phyloP scores from a whole-genome alignment of 1,140 invertebrate genomes.

The Choristoneura fumiferana region DNA sequence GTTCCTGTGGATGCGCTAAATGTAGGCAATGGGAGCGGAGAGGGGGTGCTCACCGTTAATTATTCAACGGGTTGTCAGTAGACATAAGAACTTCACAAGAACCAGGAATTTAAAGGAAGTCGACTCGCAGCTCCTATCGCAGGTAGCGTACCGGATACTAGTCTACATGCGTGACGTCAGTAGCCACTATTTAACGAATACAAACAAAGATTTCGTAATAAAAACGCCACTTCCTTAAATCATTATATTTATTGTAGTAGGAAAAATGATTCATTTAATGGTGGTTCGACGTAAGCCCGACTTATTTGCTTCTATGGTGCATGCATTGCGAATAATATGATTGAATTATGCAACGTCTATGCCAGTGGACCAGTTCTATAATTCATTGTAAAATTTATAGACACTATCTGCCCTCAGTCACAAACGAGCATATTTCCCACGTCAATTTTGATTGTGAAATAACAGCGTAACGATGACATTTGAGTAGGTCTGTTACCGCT shows the following conservation, averaged over 20 bases:
- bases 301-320: conserved; percentile 6
- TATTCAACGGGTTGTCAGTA: conserved; percentile 10
- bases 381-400: conserved; percentile 73
- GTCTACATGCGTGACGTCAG: background rate
- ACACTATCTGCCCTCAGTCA: conserved; percentile 48
- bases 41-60: background rate
- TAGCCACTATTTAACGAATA: background rate
- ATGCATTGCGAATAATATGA: conserved; percentile 49
- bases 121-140: conserved; percentile 7
- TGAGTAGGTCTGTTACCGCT: conserved; percentile 38
- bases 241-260: too few relatives aligned
- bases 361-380: conserved; percentile 51
- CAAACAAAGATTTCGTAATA: too few relatives aligned
- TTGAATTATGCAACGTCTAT: conserved; percentile 65
- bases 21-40: background rate
- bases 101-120: conserved; percentile 15
- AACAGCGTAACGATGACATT: conserved; percentile 70
- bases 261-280: too few relatives aligned
- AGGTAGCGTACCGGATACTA: conserved; percentile 8
- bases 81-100: conserved; percentile 1
- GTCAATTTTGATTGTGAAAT: conserved; percentile 74
- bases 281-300: too few relatives aligned
- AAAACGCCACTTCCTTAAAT: too few relatives aligned
- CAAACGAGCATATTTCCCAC: conserved; percentile 75
- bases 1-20: background rate